These are phyloP conservation scores for Toxotes chatareus DNA, from an alignment of 2,113 vertebrate species.

Conservation along the genomic window DNA sequence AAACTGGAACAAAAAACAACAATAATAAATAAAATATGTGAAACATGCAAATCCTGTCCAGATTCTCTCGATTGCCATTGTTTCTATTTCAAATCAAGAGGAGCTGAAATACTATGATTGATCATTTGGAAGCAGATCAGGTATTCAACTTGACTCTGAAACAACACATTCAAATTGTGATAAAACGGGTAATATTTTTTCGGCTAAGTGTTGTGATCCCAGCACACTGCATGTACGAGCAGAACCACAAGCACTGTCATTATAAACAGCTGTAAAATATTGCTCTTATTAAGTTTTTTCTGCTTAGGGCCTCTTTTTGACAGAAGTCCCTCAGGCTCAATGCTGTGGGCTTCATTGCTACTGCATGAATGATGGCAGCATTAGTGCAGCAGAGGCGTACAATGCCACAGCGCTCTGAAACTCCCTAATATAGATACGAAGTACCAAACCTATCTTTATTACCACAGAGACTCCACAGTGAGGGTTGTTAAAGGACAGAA, in stretches of 20 bases:
- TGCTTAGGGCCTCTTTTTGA: constrained; percentile 37
- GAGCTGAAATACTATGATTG: neutral
- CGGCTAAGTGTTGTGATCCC: constrained; percentile 11
- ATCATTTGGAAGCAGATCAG: constrained; percentile 1
- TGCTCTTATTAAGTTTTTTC: constrained; percentile 50
- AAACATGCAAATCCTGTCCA: neutral
- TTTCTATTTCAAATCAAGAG: neutral
- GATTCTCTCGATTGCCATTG: neutral
- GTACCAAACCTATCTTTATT: constrained; percentile 52
- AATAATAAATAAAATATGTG: constrained; percentile 43
- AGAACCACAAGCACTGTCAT: constrained; percentile 37
- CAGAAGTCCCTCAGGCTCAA: constrained; percentile 52
- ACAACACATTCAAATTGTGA: neutral
- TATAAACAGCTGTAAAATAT: constrained; percentile 58
- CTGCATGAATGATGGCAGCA: constrained; percentile 65
- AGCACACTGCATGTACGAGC: neutral
- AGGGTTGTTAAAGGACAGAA: constrained; percentile 50
- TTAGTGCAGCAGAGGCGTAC: constrained; percentile 53
- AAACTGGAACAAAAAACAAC: constrained; percentile 32
- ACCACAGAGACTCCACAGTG: constrained; percentile 48
- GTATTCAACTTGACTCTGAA: neutral
- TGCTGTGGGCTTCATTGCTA: constrained; percentile 46
- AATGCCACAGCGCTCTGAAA: constrained; percentile 33
- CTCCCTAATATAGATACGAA: constrained; percentile 70
- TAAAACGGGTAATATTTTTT: constrained; percentile 10